These are phyloP conservation scores for Tortricodes alternella DNA, from an alignment of 2,888 invertebrate species.

Conservation along the genomic window DNA sequence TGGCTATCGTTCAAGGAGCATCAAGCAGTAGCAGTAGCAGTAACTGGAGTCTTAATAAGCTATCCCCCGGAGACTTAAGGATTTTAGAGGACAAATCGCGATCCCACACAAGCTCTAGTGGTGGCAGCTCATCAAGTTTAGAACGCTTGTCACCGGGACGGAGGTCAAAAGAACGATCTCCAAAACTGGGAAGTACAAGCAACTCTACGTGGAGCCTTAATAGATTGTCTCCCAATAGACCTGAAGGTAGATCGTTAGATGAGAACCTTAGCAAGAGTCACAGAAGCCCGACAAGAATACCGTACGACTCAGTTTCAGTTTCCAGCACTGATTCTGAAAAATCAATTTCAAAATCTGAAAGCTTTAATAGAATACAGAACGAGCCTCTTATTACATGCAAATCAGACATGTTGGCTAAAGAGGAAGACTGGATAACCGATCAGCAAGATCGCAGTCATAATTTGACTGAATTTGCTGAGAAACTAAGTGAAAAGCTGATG, in stretches of 20 bases:
- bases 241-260: conserved; percentile 75
- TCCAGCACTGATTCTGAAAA: conserved; percentile 80
- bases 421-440: conserved; percentile 83
- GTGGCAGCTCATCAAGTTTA: conserved; percentile 77
- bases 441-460: conserved; percentile 85
- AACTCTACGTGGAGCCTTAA: conserved; percentile 80
- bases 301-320: conserved; percentile 76
- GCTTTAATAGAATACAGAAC: conserved; percentile 77
- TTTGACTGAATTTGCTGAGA: conserved; percentile 90
- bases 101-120: conserved; percentile 78
- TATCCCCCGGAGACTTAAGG: conserved; percentile 76
- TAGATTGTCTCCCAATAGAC: conserved; percentile 74
- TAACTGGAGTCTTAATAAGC: conserved; percentile 78
- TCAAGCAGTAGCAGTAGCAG: conserved; percentile 80
- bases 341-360: conserved; percentile 79
- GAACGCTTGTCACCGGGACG: conserved; percentile 77
- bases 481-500: conserved; percentile 90
- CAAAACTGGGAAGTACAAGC: conserved; percentile 75
- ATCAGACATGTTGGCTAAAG: conserved; percentile 74
- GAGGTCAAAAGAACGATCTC: conserved; percentile 77
- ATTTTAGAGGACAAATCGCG: conserved; percentile 75
- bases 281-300: conserved; percentile 73
- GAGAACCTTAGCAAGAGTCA: conserved; percentile 74
- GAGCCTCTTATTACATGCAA: conserved; percentile 79
- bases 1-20: conserved; percentile 73